These are phyloP conservation scores for Uria lomvia DNA, from an alignment of 2,113 vertebrate genomes.

Conservation along the genomic window DNA sequence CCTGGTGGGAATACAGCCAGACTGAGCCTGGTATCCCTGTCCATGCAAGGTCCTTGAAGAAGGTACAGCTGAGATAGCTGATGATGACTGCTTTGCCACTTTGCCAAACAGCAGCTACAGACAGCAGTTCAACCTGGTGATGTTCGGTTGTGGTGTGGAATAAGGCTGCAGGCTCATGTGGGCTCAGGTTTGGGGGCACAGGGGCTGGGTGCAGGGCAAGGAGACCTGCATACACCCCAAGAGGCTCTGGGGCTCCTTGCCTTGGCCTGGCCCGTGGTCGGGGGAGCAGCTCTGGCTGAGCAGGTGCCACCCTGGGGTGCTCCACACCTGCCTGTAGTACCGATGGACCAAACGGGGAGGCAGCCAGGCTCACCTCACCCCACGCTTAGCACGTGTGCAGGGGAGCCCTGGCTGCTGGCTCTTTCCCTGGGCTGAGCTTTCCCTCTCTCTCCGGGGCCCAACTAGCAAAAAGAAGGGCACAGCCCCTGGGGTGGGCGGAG, in stretches of 20 bases:
- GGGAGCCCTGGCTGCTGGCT: not conserved
- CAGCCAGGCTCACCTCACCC: not conserved
- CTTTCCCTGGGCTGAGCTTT: not conserved
- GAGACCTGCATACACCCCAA: not conserved
- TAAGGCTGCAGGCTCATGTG: accelerated
- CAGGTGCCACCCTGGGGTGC: not conserved
- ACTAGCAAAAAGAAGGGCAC: not conserved
- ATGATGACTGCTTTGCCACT: not conserved
- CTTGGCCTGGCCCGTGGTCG: accelerated
- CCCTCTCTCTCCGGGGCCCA: accelerated
- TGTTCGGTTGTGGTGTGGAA: accelerated
- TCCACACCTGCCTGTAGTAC: not conserved
- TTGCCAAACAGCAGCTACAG: not conserved
- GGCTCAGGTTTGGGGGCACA: not conserved
- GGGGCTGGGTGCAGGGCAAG: not conserved
- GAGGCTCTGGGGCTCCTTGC: not conserved
- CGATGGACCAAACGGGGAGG: not conserved
- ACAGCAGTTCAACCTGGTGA: not conserved
- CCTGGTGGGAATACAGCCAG: not conserved
- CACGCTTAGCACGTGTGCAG: accelerated
- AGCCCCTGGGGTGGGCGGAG: not conserved
- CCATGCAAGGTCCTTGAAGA: not conserved
- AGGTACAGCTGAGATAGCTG: not conserved
- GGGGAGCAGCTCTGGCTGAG: not conserved
- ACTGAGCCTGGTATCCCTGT: accelerated